Evolutionary conservation across 92 coral and sea anemone genomes (phyloP).

Genomic region (Chrysogorgia sp.): DNA sequence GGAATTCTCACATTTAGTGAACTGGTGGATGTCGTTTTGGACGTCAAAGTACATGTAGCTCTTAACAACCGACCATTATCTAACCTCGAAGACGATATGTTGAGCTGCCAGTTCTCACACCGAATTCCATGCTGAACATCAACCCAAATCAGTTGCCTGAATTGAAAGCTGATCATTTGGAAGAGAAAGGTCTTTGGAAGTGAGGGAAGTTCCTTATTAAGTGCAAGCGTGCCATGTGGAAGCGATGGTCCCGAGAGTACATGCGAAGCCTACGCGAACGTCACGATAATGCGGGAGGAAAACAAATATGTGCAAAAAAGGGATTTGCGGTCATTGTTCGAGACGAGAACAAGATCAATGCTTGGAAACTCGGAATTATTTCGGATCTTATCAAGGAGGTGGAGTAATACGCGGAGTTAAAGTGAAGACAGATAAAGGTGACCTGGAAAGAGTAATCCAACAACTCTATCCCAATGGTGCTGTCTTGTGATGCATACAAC

Average conservation of each 20-base stretch:
- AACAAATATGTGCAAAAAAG: constrained; percentile 16
- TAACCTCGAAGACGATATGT: too few species aligned
- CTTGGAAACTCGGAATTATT: constrained; percentile 37
- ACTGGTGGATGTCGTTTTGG: constrained; percentile 36
- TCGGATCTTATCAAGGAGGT: constrained; percentile 11
- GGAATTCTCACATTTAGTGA: constrained; percentile 37
- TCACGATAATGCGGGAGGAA: constrained; percentile 22
- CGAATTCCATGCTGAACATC: constrained; percentile 33
- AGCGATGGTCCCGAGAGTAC: constrained; percentile 48
- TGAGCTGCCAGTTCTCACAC: too few species aligned
- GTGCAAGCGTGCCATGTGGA: constrained; percentile 42
- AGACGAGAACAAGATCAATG: constrained; percentile 32
- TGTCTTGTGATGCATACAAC: too few species aligned
- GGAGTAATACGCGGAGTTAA: too few species aligned
- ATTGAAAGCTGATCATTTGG: not conserved
- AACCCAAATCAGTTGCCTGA: constrained; percentile 39
- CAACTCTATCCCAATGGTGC: too few species aligned
- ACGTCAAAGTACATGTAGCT: constrained; percentile 30
- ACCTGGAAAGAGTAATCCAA: too few species aligned
- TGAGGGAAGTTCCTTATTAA: constrained; percentile 31
- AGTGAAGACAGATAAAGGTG: too few species aligned
- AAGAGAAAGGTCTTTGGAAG: constrained; percentile 24
- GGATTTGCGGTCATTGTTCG: constrained; percentile 27
- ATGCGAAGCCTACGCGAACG: constrained; percentile 34
- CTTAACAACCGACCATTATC: constrained; percentile 33